Evolutionary conservation across 2,888 invertebrate species (phyloP).

Genomic region (Morpho achilles): DNA sequence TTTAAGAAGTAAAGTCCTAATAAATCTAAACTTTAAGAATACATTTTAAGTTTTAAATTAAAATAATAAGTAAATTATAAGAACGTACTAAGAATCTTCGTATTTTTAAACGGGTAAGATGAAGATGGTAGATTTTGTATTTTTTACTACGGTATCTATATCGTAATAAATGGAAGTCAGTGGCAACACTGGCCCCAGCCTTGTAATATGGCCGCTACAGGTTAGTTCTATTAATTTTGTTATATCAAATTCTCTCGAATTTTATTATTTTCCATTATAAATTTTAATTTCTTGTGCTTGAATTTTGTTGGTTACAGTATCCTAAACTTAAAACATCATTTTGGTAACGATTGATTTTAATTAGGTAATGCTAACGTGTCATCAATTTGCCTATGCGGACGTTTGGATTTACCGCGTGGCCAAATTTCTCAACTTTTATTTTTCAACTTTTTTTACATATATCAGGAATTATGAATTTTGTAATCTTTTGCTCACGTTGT

Average conservation of each 20-base stretch:
- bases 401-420: slow-evolving; percentile 79
- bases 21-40: too few relatives aligned
- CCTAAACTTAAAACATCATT: slow-evolving; percentile 12
- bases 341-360: slow-evolving; percentile 11
- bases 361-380: slow-evolving; percentile 73
- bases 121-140: slow-evolving; percentile 6
- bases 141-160: slow-evolving; percentile 11
- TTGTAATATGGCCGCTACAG: slow-evolving; percentile 86
- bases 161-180: slow-evolving; percentile 27
- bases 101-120: slow-evolving; percentile 2
- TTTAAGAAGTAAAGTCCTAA: too few relatives aligned
- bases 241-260: slow-evolving; percentile 61
- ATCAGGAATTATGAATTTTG: slow-evolving; percentile 23
- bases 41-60: too few relatives aligned
- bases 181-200: slow-evolving; percentile 75
- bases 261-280: slow-evolving; percentile 29
- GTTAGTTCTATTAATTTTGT: slow-evolving; percentile 81
- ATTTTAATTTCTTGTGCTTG: slow-evolving; percentile 22
- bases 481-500: neutral
- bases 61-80: too few relatives aligned
- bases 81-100: neutral
- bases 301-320: slow-evolving; percentile 17
- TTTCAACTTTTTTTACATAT: slow-evolving; percentile 27
- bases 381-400: slow-evolving; percentile 74
- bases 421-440: slow-evolving; percentile 59